Evolutionary conservation across 2,888 invertebrate genomes (phyloP).

Genomic region (Euplexia lucipara): DNA sequence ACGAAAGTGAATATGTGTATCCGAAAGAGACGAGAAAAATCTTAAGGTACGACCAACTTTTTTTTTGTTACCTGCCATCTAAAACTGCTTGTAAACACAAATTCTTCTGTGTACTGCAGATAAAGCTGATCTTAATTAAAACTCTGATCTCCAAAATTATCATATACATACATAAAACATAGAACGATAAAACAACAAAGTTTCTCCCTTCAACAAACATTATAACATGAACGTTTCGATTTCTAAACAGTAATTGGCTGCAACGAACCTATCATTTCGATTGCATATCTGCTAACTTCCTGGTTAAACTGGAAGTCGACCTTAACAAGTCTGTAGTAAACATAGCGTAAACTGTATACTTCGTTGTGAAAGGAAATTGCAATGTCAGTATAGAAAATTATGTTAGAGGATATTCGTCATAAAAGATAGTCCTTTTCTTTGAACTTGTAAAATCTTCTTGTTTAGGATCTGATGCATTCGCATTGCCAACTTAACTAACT

Average conservation of each 20-base stretch:
- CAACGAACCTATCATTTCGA: conserved; percentile 42
- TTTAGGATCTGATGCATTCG: too few relatives aligned
- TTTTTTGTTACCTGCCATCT: background rate
- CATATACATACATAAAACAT: background rate
- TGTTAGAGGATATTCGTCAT: background rate
- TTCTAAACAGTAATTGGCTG: conserved; percentile 46
- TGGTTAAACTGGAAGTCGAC: conserved; percentile 34
- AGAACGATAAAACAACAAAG: conserved; percentile 2
- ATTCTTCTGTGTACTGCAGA: background rate
- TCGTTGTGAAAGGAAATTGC: conserved; percentile 12
- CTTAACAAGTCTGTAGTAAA: conserved; percentile 21
- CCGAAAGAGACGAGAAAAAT: background rate
- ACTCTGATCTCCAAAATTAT: background rate
- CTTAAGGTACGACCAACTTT: too few relatives aligned
- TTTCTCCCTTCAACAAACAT: conserved; percentile 13
- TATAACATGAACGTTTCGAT: conserved; percentile 36
- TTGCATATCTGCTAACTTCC: conserved; percentile 46
- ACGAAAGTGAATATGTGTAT: background rate
- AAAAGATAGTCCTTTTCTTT: background rate
- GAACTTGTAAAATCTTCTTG: background rate
- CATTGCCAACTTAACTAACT: too few relatives aligned
- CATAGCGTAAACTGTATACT: conserved; percentile 7
- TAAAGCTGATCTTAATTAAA: background rate
- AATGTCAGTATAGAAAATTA: background rate
- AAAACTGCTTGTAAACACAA: background rate